Base-by-base conservation (phyloP, 1,140 invertebrate species). In the Aphis craccivora region DNA sequence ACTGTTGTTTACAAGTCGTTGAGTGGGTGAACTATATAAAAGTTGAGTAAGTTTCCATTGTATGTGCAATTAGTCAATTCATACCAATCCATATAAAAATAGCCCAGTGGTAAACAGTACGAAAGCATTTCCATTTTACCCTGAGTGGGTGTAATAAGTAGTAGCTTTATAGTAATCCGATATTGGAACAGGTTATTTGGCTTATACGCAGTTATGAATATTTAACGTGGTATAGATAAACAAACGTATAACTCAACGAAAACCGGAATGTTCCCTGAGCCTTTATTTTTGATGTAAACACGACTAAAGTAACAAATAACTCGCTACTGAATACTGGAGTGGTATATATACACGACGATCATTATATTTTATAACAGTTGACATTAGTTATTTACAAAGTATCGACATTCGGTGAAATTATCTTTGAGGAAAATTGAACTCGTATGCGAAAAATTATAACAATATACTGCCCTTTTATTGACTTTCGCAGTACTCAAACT, bases 31-130 rank as follows among this genome's bases (percentile, higher is more conserved):
- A 35, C 14, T 8, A 22, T 43, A n/a, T 2, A 22, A 30, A n/a
- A 51, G 86, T 88, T 88, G 45, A n/a, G 84, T 43, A 87, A 87
- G 84, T 37, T 87, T 87, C 86, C 45, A 51, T 88, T 88, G 86
- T 88, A 51, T 30, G 86, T n/a, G 86, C 45, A 51, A 88, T 88
- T n/a, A 51, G 14, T 35, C 30, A n/a, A 51, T n/a, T 35, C 35
- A 88, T 35, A n/a, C 45, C n/a, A 51, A 22, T 88, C n/a, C 1
- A 88, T 20, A 88, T 20, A 88, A 45, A 88, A n/a, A 88, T 88
- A 88, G 30, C 45, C 86, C 1, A 51, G 20, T 3, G n/a, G 45
- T 51, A 51, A 88, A 51, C 45, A n/a, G 43, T 45, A n/a, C 43
- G 43, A 30, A n/a, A 87, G 35, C 84, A n/a, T 87, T 87, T 30